phyloP scores from a whole-genome alignment of 2,797 vertebrate genomes.

The Parauchenoglanis punctatus region DNA sequence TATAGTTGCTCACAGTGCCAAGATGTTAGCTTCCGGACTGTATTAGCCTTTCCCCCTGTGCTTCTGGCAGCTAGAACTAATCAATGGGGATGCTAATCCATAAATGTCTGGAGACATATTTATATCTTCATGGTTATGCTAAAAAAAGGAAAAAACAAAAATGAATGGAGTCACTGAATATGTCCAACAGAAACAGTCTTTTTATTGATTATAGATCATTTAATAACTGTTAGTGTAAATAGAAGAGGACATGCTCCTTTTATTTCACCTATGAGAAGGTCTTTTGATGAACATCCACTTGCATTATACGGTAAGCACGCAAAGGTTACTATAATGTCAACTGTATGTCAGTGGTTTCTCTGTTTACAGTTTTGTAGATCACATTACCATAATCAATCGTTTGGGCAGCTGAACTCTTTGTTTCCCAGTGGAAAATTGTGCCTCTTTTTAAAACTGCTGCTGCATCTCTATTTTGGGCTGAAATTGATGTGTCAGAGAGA shows the following conservation, averaged over 20 bases:
- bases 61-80: constrained; percentile 32
- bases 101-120: constrained; percentile 25
- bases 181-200: neutral
- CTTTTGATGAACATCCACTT: constrained; percentile 74
- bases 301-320: constrained; percentile 75
- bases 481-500: constrained; percentile 49
- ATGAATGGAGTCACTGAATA: neutral
- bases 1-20: constrained; percentile 15
- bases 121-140: neutral
- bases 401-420: constrained; percentile 32
- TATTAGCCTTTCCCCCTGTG: neutral
- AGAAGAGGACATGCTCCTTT: constrained; percentile 13
- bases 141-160: neutral
- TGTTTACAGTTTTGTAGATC: constrained; percentile 70
- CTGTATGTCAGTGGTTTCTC: constrained; percentile 71
- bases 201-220: constrained; percentile 18
- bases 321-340: constrained; percentile 82
- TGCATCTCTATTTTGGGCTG: constrained; percentile 31
- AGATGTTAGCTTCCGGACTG: constrained; percentile 18
- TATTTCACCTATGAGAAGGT: constrained; percentile 14
- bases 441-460: constrained; percentile 35
- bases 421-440: constrained; percentile 32
- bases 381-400: constrained; percentile 81
- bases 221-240: neutral
- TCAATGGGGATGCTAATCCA: constrained; percentile 35